Conservation (phyloP, 2,113 vertebrate genomes). For the Xenopus borealis region DNA sequence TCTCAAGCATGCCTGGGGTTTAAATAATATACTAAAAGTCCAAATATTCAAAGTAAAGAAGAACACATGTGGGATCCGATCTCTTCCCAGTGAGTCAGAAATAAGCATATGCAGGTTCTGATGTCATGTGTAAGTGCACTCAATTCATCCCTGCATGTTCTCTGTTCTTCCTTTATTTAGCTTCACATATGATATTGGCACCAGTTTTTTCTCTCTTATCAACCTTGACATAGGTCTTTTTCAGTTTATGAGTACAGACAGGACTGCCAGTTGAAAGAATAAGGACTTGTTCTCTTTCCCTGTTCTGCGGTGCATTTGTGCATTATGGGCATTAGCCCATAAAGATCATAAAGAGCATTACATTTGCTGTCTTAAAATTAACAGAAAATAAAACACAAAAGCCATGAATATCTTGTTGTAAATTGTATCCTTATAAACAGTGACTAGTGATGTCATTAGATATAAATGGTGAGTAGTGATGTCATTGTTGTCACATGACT, state of each 20-base stretch:
- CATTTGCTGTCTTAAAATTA: too few relatives aligned
- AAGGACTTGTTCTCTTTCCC: not conserved
- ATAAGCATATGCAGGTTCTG: constrained; percentile 9
- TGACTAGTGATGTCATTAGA: too few relatives aligned
- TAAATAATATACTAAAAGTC: constrained; percentile 1
- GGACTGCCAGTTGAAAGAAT: not conserved
- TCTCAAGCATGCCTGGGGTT: constrained; percentile 2
- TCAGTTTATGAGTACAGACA: constrained; percentile 15
- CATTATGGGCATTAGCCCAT: too few relatives aligned
- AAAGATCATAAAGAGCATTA: too few relatives aligned
- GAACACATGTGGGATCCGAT: constrained; percentile 10
- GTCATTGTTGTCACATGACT: too few relatives aligned
- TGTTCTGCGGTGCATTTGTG: not conserved
- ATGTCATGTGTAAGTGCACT: not conserved
- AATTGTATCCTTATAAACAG: too few relatives aligned
- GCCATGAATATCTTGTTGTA: too few relatives aligned
- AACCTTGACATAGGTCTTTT: constrained; percentile 22
- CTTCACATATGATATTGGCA: constrained; percentile 1
- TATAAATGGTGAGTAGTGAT: too few relatives aligned
- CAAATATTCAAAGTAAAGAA: constrained; percentile 12
- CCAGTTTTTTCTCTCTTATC: constrained; percentile 11
- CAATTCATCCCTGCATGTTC: not conserved
- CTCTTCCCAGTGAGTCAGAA: constrained; percentile 21
- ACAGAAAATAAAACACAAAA: too few relatives aligned
- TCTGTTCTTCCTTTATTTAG: constrained; percentile 15